phyloP scores from a whole-genome alignment of 1,140 invertebrate species.

The Drosophila athabasca region DNA sequence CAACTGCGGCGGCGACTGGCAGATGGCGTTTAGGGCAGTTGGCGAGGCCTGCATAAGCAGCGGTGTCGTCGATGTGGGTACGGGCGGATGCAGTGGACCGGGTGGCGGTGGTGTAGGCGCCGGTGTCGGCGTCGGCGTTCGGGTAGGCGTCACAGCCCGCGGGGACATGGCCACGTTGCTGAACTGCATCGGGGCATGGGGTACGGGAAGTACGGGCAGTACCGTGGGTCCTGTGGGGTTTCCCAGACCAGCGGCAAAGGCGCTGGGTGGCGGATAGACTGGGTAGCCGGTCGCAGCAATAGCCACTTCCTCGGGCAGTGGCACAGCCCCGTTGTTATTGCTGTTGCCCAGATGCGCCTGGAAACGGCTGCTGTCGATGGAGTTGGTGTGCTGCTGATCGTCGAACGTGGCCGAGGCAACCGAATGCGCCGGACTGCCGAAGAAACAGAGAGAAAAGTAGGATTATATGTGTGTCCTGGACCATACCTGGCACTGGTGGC shows the following conservation, averaged over 20 bases:
- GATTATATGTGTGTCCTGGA: slow-evolving; percentile 17
- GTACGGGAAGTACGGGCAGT: slow-evolving; percentile 7
- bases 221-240: slow-evolving; percentile 6
- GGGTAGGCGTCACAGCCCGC: slow-evolving; percentile 72
- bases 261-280: slow-evolving; percentile 41
- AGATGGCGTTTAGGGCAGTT: slow-evolving; percentile 78
- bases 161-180: slow-evolving; percentile 56
- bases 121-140: slow-evolving; percentile 53
- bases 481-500: slow-evolving; percentile 1
- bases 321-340: slow-evolving; percentile 45
- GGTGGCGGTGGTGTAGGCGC: slow-evolving; percentile 43
- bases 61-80: slow-evolving; percentile 53
- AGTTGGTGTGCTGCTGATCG: slow-evolving; percentile 78
- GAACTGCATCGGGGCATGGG: slow-evolving; percentile 52
- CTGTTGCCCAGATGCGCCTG: slow-evolving; percentile 45
- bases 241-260: slow-evolving; percentile 40
- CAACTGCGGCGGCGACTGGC: slow-evolving; percentile 66
- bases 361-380: slow-evolving; percentile 72
- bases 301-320: slow-evolving; percentile 19
- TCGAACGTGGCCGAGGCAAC: slow-evolving; percentile 78
- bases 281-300: slow-evolving; percentile 24
- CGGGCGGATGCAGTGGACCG: slow-evolving; percentile 41
- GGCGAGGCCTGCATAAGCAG: slow-evolving; percentile 84
- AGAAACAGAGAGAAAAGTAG: background rate
- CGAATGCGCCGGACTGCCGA: slow-evolving; percentile 78